Base-by-base conservation (phyloP, 2,797 vertebrate genomes). In the Myotis pilosus region DNA sequence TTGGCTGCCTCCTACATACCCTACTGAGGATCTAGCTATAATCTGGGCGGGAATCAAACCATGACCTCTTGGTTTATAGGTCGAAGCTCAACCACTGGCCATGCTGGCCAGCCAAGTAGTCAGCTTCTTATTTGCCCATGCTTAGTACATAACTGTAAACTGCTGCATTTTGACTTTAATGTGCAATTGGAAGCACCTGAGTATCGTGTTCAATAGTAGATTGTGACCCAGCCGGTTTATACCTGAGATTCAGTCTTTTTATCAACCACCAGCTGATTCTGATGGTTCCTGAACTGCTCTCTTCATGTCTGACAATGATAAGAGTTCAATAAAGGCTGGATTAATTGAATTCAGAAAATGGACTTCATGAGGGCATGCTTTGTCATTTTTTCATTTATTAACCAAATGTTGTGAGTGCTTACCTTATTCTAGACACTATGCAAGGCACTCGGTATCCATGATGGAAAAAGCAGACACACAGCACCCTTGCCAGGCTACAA, bases 91-190 rank as follows among this genome's bases (percentile, higher is more conserved):
- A 60, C 25, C 57, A 60, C 25, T 60, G 57, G 23, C 57, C 57
- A 62, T 62, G 60, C 60, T 60, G 57, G 57, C 57, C 57, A 60
- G 23, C 57, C 57, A 25, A 71, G 15, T 36, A 23, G 2, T 93
- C 55, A 60, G 53, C 47, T 76, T 36, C 33, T 69, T 53, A 16
- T 51, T 92, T 95, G 92, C 66, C 74, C 33, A 75, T n/a, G 33
- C n/a, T 69, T 92, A 47, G 95, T 95, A 75, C 38, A 66, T 90
- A 89, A 71, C 49, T 82, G 23, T 51, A 13, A 5, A 49, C 36
- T 78, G 15, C 22, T 80, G 66, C 57, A 86, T 66, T 94, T 83
- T 87, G 49, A 75, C 44, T 80, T 87, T 55, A 89, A 71, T 60
- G 7, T 33, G 10, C 75, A 78, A 25, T 51, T 85, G 69, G 17